Base-by-base conservation (phyloP, 2,113 vertebrate species). In the Microcebus ravelobensis region DNA sequence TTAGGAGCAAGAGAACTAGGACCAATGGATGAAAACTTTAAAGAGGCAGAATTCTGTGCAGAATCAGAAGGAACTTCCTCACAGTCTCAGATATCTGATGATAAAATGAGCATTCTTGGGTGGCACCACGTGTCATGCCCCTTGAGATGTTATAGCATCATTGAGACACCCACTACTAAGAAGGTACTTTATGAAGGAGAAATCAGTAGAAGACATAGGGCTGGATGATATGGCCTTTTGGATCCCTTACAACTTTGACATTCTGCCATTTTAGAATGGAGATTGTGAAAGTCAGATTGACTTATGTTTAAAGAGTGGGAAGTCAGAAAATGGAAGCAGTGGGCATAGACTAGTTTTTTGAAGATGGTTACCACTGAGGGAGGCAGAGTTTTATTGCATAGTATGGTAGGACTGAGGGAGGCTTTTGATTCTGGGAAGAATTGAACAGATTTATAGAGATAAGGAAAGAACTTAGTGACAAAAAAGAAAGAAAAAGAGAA, bases 201-300 rank as follows among this genome's bases (percentile, higher is more conserved):
- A 59, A 71, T 87, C 57, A 76, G 12, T 29, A 34, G 8, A 36
- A 65, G 83, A 87, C 84, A 57, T 81, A 73, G 67, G 76, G 90
- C 68, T 23, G 8, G 63, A 39, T 68, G 74, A 68, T 42, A 70
- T 5, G 36, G 14, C n/a, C 71, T 94, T 71, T 52, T 27, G 45
- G 34, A 50, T 91, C 57, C 29, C 65, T 83, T 90, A 48, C 39
- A 84, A 61, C 67, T 81, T 90, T 71, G 84, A 76, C 92, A 42
- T 81, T 76, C 52, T 96, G 77, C 65, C 84, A 68, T 71, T 96
- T 94, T 84, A 94, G 84, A 84, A 61, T 48, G 45, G 39, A 92
- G 70, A 29, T 50, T 77, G 65, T 92, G 91, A 91, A 52, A 4
- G 0, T 90, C 80, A 95, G 52, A 94, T 92, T 95, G 57, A 48